Evolutionary conservation across 2,113 vertebrate species (phyloP).

Genomic region (Psilopsiagon aymara): DNA sequence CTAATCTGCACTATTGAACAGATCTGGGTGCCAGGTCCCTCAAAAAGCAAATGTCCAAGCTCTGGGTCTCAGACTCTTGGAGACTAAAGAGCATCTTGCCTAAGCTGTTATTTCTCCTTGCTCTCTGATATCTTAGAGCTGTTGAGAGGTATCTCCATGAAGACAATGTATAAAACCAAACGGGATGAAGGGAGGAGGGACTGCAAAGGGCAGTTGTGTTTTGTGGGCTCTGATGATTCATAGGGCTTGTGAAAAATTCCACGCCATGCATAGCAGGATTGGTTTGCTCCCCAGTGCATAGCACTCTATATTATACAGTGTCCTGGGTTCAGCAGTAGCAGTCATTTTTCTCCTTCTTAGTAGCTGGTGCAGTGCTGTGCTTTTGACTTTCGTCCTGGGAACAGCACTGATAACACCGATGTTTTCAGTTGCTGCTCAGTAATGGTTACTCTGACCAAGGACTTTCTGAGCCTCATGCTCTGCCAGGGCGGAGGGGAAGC

Average conservation of each 20-base stretch:
- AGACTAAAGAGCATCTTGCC: not conserved
- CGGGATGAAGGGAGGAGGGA: not conserved
- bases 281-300: not conserved
- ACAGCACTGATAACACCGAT: too few species aligned
- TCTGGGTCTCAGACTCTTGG: not conserved
- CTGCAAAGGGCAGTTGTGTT: not conserved
- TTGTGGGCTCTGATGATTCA: not conserved
- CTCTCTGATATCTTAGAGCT: not conserved
- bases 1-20: accelerated
- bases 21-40: not conserved
- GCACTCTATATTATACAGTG: not conserved
- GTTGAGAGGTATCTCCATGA: accelerated
- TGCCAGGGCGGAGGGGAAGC: too few species aligned
- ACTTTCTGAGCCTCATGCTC: too few species aligned
- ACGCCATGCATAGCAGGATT: not conserved
- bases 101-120: not conserved
- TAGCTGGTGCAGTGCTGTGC: too few species aligned
- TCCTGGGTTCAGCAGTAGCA: too few species aligned
- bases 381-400: too few species aligned
- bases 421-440: too few species aligned
- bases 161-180: not conserved
- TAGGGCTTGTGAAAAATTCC: not conserved
- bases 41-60: not conserved
- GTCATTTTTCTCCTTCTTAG: too few species aligned
- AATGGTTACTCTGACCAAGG: too few species aligned